These are phyloP conservation scores for Drosophila rufa DNA, from an alignment of 1,140 invertebrate species.

Conservation along the genomic window DNA sequence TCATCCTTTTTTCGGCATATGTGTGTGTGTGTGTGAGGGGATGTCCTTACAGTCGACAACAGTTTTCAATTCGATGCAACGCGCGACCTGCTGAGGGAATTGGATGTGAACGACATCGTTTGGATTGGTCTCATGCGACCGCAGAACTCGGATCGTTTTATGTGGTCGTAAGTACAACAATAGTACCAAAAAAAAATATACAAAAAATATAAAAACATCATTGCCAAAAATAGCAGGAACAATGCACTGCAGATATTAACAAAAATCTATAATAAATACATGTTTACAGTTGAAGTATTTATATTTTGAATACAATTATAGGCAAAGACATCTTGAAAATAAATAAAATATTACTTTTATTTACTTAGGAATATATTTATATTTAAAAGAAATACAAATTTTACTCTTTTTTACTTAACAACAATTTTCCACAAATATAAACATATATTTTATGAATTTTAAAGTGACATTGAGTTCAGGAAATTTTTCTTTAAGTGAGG, in stretches of 20 bases:
- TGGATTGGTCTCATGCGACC: conserved; percentile 91
- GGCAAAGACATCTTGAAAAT: no score
- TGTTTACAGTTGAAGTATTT: no score
- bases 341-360: no score
- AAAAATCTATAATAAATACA: no score
- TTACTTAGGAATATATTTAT: no score
- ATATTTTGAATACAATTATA: no score
- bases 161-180: conserved; percentile 89
- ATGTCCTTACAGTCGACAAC: conserved; percentile 87
- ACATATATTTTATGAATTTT: no score
- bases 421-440: no score
- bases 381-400: no score
- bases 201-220: conserved; percentile 6
- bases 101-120: conserved; percentile 90
- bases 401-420: no score
- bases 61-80: conserved; percentile 90
- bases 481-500: no score
- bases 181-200: neutral
- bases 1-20: conserved; percentile 23
- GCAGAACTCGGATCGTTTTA: conserved; percentile 88
- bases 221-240: conserved; percentile 31
- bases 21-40: conserved; percentile 17
- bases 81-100: conserved; percentile 89
- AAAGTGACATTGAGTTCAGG: no score
- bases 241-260: neutral